phyloP scores from a whole-genome alignment of 2,888 invertebrate genomes.

The Fragum sueziense region DNA sequence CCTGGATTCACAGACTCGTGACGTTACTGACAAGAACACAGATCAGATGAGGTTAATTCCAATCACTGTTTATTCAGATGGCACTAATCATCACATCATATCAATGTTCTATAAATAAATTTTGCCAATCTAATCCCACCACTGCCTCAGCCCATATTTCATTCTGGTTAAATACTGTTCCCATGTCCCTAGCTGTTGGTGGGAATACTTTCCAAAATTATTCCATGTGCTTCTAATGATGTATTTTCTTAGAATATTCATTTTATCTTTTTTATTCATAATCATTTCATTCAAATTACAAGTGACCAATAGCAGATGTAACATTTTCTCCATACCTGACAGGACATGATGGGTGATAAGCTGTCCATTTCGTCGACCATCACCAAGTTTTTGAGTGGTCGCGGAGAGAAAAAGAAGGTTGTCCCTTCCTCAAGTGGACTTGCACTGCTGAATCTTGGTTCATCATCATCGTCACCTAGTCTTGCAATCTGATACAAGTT shows the following conservation, averaged over 20 bases:
- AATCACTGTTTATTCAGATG: neutral
- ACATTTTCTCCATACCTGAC: constrained; percentile 85
- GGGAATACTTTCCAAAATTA: no score
- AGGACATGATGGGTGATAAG: constrained; percentile 93
- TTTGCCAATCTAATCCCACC: no score
- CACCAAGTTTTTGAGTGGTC: constrained; percentile 95
- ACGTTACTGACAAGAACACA: neutral
- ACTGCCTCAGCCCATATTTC: no score
- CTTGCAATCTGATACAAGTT: constrained; percentile 99
- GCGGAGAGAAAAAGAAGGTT: constrained; percentile 98
- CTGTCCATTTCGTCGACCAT: constrained; percentile 98
- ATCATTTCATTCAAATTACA: no score
- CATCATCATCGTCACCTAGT: constrained; percentile 99
- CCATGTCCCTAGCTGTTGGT: no score
- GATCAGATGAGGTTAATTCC: neutral
- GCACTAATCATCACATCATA: neutral
- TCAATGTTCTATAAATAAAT: neutral
- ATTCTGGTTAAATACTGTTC: no score
- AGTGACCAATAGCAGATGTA: neutral
- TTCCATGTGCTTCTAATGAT: no score
- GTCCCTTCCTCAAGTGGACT: constrained; percentile 99
- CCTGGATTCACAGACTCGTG: neutral
- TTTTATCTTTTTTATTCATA: no score
- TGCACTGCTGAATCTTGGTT: constrained; percentile 98
- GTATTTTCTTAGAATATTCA: no score